Percentiles rank a stretch among this genome's conserved stretches.
Conservation (phyloP, 2,113 vertebrate genomes). For the Sinocyclocheilus anophthalmus region DNA sequence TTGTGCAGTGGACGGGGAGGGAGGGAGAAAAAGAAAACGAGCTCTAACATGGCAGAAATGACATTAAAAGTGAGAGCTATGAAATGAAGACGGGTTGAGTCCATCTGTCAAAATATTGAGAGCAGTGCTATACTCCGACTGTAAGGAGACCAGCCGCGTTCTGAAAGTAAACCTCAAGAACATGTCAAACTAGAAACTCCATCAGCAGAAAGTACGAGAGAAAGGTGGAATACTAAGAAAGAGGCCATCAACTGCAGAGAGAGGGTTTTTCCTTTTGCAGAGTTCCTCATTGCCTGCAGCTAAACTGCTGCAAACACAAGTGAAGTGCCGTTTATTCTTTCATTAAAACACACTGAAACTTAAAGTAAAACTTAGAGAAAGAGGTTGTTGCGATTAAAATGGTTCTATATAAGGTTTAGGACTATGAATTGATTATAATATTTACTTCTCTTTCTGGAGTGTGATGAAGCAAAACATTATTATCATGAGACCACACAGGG, state of each 20-base stretch:
- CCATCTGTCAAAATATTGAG: slow-evolving; percentile 5
- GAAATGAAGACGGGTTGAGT: slow-evolving; percentile 22
- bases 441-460: neutral
- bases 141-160: neutral
- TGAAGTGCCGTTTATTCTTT: neutral
- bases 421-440: neutral
- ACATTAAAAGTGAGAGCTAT: neutral
- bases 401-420: neutral
- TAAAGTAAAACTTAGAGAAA: neutral
- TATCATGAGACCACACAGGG: neutral
- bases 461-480: neutral
- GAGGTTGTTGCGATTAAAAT: neutral
- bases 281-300: neutral
- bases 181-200: neutral
- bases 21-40: neutral
- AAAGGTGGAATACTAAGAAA: neutral
- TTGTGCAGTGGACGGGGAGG: neutral
- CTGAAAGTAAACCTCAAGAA: slow-evolving; percentile 17
- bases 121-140: neutral
- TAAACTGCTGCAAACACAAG: neutral
- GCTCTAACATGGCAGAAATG: neutral
- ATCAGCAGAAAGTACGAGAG: neutral
- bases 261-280: neutral
- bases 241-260: neutral
- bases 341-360: neutral